Percentiles rank a stretch among this genome's conserved stretches.
These are phyloP conservation scores for Podabrus alpinus DNA, from an alignment of 2,888 invertebrate genomes.

Conservation along the genomic window DNA sequence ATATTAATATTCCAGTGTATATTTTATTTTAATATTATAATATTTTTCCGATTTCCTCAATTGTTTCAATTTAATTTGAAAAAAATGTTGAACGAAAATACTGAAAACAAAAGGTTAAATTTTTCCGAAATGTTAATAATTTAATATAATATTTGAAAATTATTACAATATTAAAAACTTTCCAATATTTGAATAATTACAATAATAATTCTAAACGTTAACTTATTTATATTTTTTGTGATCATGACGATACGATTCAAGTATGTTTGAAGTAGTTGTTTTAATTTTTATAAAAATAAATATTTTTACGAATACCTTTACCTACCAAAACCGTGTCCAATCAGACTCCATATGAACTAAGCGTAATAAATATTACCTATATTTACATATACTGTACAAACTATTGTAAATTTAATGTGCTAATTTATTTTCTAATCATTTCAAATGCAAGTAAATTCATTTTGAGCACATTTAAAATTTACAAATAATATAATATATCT, in stretches of 20 bases:
- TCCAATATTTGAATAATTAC: not conserved
- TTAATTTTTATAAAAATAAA: not conserved
- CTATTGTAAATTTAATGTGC: constrained; percentile 3
- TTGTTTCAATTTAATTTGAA: too few relatives aligned
- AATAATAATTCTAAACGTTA: not conserved
- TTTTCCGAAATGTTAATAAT: not conserved
- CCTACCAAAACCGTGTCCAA: constrained; percentile 29
- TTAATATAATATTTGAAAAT: not conserved
- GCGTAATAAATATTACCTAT: constrained; percentile 14
- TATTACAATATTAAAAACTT: not conserved
- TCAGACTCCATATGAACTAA: constrained; percentile 7
- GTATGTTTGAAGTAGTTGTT: not conserved
- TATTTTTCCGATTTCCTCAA: too few relatives aligned
- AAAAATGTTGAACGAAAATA: too few relatives aligned
- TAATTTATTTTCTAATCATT: not conserved
- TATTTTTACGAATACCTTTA: constrained; percentile 10
- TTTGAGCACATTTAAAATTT: not conserved
- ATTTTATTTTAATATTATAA: too few relatives aligned
- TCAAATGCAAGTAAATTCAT: not conserved
- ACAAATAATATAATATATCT: not conserved
- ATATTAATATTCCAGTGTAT: not conserved
- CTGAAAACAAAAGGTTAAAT: too few relatives aligned
- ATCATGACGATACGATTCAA: not conserved
- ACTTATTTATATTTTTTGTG: not conserved
- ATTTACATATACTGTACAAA: constrained; percentile 32